Evolutionary conservation across 2,797 vertebrate genomes (phyloP).

Genomic region (Schizopygopsis pylzovi): DNA sequence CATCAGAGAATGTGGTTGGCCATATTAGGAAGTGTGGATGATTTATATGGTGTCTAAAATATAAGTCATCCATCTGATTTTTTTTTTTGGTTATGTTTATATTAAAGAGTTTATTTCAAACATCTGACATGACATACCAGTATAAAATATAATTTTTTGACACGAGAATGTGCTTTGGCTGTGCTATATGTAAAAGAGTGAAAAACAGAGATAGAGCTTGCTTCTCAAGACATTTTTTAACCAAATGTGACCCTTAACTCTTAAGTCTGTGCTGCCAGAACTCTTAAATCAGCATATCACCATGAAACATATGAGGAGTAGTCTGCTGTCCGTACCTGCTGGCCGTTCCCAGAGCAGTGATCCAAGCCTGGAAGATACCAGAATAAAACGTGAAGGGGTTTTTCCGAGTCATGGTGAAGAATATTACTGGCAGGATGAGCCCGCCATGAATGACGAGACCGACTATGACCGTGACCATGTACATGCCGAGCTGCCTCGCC

Average conservation of each 20-base stretch:
- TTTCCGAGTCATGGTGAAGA: conserved; percentile 81
- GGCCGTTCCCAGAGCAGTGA: conserved; percentile 86
- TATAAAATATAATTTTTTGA: neutral
- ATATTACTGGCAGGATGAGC: conserved; percentile 83
- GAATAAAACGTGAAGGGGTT: conserved; percentile 82
- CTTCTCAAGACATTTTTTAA: neutral
- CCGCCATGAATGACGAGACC: conserved; percentile 85
- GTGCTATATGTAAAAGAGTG: neutral
- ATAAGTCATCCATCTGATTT: neutral
- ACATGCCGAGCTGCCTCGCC: conserved; percentile 85
- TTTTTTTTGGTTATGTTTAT: neutral
- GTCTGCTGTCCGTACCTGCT: conserved; percentile 77
- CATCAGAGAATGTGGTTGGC: neutral
- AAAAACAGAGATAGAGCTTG: neutral
- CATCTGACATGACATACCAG: neutral
- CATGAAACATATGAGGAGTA: neutral
- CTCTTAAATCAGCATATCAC: neutral
- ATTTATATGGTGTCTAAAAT: neutral
- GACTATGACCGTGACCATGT: conserved; percentile 86
- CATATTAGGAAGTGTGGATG: neutral
- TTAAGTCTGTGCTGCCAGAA: neutral
- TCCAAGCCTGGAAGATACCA: conserved; percentile 89
- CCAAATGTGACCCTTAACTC: conserved; percentile 12
- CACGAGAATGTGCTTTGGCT: conserved; percentile 5
- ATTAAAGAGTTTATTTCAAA: neutral